phyloP scores from a whole-genome alignment of 2,113 vertebrate species.

The Periophthalmus modestus region DNA sequence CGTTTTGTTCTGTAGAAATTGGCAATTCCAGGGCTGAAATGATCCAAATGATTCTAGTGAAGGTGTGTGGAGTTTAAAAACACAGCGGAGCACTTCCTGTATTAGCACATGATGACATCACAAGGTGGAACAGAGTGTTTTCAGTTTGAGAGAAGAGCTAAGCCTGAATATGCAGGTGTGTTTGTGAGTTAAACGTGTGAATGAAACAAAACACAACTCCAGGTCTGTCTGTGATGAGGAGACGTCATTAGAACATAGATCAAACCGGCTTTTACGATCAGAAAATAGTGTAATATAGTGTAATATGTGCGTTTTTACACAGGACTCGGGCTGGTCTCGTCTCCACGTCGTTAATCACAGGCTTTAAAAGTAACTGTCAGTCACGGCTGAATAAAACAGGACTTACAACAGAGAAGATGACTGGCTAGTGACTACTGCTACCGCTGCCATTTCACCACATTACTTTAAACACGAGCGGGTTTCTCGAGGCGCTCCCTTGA shows the following conservation, averaged over 20 bases:
- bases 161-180: no score
- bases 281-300: not conserved
- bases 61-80: no score
- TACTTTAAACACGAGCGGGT: not conserved
- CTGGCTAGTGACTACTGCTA: not conserved
- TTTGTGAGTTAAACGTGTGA: no score
- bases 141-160: no score
- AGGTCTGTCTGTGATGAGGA: no score
- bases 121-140: no score
- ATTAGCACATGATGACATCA: no score
- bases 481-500: not conserved
- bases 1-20: no score
- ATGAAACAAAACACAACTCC: no score
- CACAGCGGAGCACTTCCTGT: no score
- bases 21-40: no score
- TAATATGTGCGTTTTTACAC: not conserved
- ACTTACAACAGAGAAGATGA: constrained; percentile 1
- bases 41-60: no score
- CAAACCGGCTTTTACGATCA: not conserved
- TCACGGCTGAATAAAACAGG: not conserved
- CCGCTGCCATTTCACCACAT: not conserved
- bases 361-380: constrained; percentile 5
- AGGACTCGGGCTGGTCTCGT: not conserved
- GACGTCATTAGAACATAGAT: not conserved
- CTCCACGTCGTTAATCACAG: not conserved